Base-by-base conservation (phyloP, 1,140 invertebrate genomes). In the Gryllus bimaculatus region DNA sequence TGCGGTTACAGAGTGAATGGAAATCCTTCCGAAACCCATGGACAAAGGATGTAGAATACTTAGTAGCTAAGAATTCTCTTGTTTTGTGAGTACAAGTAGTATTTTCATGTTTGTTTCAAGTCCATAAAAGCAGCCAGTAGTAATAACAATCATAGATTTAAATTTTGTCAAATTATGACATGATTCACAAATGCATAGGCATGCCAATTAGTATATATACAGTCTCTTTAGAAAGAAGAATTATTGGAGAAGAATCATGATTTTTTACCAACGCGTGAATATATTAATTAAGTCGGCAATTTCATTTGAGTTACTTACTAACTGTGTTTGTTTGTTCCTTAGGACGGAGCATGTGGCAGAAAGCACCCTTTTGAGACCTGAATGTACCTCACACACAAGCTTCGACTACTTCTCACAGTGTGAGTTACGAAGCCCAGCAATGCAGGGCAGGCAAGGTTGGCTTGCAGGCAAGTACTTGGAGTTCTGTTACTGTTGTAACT, bases 21-120 rank as follows among this genome's bases (percentile, higher is more conserved):
- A 95, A 92, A 81, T 91, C 93, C 0, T 96, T 97, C 84, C 90
- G 90, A 84, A 96, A 96, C 87, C 95, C 95, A 0, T 96, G 95
- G 95, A 96, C 95, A 10, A 96, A 95, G 87, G 95, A 96, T 83
- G 90, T 95, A 79, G 95, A 97, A 83, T 96, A 93, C 84, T 88
- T 97, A 76, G 92, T 96, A 81, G 92, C 94, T 0, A 95, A 95
- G 85, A 96, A 96, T 86, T 92, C 90, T 0, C 88, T 94, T 49
- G 87, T 94, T 80, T 87, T 90, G 87, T 92, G 88, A 87, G 89
- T 86, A 66, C 10, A 66, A 66, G 54, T 2, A 7, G 54, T 13
- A 18, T 66, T 66, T 66, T 66, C 54, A 66, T 66, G 10, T 2
- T 66, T 66, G 10, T 79, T 54, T 78, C 81, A 83, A 80, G 81